Conservation (phyloP, 2,113 vertebrate species). For the Catagonus wagneri region DNA sequence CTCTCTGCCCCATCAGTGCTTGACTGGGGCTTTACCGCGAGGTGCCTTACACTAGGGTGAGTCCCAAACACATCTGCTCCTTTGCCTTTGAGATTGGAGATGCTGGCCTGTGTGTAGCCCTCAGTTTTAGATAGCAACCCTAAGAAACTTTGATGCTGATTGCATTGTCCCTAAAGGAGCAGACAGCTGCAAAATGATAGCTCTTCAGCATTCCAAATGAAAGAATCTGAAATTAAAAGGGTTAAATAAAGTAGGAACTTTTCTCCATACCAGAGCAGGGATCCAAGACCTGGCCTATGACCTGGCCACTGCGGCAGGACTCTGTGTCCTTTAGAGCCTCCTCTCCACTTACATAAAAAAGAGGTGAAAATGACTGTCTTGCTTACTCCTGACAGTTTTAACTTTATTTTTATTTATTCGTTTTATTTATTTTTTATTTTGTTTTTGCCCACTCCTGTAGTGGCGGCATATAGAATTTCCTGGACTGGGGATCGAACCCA, state of each 20-base stretch:
- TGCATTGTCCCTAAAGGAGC: not conserved
- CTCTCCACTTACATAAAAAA: not conserved
- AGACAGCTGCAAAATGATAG: not conserved
- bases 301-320: fast-evolving
- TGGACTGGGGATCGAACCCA: too few species aligned
- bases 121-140: not conserved
- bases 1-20: not conserved
- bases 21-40: not conserved
- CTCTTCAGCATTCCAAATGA: not conserved
- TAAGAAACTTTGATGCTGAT: not conserved
- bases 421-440: too few species aligned
- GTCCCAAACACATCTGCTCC: not conserved
- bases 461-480: too few species aligned
- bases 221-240: not conserved
- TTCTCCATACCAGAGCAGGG: not conserved
- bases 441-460: too few species aligned
- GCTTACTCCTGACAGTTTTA: not conserved
- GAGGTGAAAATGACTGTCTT: not conserved
- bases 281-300: too few species aligned
- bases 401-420: too few species aligned
- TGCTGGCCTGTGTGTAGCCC: fast-evolving
- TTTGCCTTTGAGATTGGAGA: not conserved
- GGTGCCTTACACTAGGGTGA: not conserved
- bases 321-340: not conserved
- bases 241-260: not conserved